A percentile compares a stretch with the other conserved stretches of the same genome.
These are phyloP conservation scores for Eublepharis macularius DNA, from an alignment of 2,113 vertebrate genomes.

Conservation along the genomic window DNA sequence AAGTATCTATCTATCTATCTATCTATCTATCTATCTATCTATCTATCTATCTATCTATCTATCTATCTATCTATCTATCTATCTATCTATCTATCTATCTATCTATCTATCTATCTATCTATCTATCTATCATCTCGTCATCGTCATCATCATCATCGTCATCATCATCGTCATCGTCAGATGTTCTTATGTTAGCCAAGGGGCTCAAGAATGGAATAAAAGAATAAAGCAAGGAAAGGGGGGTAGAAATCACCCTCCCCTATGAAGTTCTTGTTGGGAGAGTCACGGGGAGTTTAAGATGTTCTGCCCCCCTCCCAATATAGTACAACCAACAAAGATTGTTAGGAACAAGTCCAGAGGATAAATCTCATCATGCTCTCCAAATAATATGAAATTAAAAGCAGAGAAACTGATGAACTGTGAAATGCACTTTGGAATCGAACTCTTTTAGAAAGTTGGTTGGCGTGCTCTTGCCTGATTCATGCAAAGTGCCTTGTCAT, in stretches of 20 bases:
- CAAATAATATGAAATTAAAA: slow-evolving; percentile 31
- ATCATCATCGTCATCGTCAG: no score
- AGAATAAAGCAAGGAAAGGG: neutral
- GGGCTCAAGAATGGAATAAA: neutral
- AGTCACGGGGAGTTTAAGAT: neutral
- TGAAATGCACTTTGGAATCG: slow-evolving; percentile 29
- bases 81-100: no score
- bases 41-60: no score
- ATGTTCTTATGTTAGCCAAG: slow-evolving; percentile 51
- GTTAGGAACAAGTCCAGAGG: slow-evolving; percentile 8
- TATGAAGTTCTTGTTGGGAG: neutral
- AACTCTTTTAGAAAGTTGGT: neutral
- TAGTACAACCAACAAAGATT: neutral
- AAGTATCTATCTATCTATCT: no score
- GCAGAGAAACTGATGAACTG: neutral
- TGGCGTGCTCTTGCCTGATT: neutral
- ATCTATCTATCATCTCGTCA: no score
- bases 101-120: no score
- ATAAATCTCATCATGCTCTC: neutral
- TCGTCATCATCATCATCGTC: no score
- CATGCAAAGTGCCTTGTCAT: neutral
- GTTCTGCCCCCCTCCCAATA: neutral
- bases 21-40: no score
- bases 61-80: no score
- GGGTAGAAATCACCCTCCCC: neutral